Percentiles rank a stretch among this genome's conserved stretches.
phyloP scores from a whole-genome alignment of 1,140 invertebrate species.

The Drosophila paulistorum region DNA sequence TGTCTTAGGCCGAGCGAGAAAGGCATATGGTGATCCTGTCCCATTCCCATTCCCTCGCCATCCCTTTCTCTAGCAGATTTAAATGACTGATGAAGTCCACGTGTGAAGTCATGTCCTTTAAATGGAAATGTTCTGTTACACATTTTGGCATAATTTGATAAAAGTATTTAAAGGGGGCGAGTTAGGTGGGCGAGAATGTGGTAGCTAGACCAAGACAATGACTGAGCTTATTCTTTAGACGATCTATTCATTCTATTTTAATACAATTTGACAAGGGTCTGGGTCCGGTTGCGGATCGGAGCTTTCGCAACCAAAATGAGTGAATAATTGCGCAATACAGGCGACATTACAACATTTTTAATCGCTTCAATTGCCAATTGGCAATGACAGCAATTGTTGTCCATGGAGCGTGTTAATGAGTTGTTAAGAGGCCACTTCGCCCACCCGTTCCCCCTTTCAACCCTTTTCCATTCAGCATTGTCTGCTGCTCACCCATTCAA shows the following conservation, averaged over 20 bases:
- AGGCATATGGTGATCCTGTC: conserved; percentile 57
- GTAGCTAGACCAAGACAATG: conserved; percentile 31
- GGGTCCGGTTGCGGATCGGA: conserved; percentile 45
- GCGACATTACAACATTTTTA: conserved; percentile 59
- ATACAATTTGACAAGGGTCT: conserved; percentile 62
- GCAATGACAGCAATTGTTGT: conserved; percentile 59
- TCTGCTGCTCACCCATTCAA: conserved; percentile 35
- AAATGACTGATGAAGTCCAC: conserved; percentile 32
- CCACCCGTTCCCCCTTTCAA: background rate
- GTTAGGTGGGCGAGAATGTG: background rate
- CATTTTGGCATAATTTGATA: conserved; percentile 15
- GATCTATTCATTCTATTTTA: conserved; percentile 36
- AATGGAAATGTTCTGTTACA: conserved; percentile 14
- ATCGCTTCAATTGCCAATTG: conserved; percentile 47
- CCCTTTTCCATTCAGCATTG: conserved; percentile 2
- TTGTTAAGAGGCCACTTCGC: conserved; percentile 61
- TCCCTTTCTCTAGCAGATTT: background rate
- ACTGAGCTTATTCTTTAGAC: conserved; percentile 8
- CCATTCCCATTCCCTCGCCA: too few species aligned
- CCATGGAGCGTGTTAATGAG: conserved; percentile 70
- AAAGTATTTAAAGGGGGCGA: conserved; percentile 19
- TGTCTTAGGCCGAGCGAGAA: conserved; percentile 36
- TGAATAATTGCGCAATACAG: conserved; percentile 57
- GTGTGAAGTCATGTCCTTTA: conserved; percentile 28
- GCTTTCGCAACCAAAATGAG: conserved; percentile 45